Base-by-base conservation (phyloP, 2,888 invertebrate genomes). In the Drosophila hamatofila region DNA sequence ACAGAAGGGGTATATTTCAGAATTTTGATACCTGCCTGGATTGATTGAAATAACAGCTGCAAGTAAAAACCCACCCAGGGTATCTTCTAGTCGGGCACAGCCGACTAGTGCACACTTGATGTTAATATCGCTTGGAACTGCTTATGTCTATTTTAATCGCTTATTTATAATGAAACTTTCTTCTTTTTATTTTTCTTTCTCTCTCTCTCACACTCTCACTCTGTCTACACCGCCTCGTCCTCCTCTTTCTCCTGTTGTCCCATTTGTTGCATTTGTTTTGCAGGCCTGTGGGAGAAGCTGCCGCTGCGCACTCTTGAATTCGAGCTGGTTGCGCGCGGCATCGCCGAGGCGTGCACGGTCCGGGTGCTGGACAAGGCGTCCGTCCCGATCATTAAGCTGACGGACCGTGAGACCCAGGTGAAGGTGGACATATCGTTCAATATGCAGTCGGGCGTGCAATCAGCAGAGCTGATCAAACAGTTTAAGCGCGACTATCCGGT, bases 341-440 rank as follows among this genome's bases (percentile, higher is more conserved):
- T 99, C 80, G 98, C 98, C 61, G 97, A 97, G 92, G 96, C 96
- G 91, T 95, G 96, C 91, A 96, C 97, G 91, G 96, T 99, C 92
- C 98, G 98, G 94, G 98, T 99, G 89, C 95, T 99, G 84, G 98
- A 99, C 94, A 98, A 98, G 94, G 99, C 99, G 70, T 98, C 98
- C 61, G 99, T 99, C 87, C 99, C 99, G 88, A 99, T 99, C 90
- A 97, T 99, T 80, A 99, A 99, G 94, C 95, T 99, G 93, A 98
- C 97, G 35, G 98, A 99, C 93, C 95, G 95, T 75, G 95, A 95
- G 91, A 94, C 93, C 94, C 96, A 82, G 78, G 97, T 99, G 69
- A 97, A 97, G 94, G 98, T 98, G 90, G 99, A 99, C 94, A 99
- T 99, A 92, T 98, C 99, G 90, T 99, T 99, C 94, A 99, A 99